Base-by-base conservation (phyloP, 2,113 vertebrate genomes). In the Oreotrochilus melanogaster region DNA sequence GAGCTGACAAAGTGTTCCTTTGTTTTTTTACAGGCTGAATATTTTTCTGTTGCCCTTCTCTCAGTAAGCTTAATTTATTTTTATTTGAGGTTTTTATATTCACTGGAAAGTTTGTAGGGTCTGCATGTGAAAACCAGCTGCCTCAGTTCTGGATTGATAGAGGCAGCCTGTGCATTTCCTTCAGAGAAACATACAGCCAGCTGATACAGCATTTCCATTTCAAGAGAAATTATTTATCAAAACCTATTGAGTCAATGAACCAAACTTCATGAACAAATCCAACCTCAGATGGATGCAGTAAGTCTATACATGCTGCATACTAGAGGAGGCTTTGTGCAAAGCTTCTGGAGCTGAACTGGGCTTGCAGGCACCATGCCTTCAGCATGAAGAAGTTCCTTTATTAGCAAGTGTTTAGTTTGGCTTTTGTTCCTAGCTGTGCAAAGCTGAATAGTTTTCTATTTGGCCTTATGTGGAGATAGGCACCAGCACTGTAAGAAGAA, bases 381-480 rank as follows among this genome's bases (percentile, higher is more conserved):
- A 62, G 72, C 39, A 42, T 89, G 51, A 81, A 75, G 43, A 56
- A 85, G 57, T 67, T 84, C 35, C 56, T 61, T n/a, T 64, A 17
- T n/a, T 78, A 60, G 70, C 78, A 94, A 82, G 87, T 82, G 81
- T 81, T 96, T 67, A 39, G 39, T 75, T 87, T 89, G 90, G 51
- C 89, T 74, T 80, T 87, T 71, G 47, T 54, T 86, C 43, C 47
- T 67, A 71, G 43, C 70, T 61, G 24, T 86, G 70, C 78, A 75
- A 78, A 87, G 62, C 70, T 75, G 73, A 75, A 56, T 58, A n/a
- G 43, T 85, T 95, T 85, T 39, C 45, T 43, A 2, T 87, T 88
- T 92, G 66, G 61, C 61, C 78, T 75, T 69, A 25, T 6, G 43
- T 64, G 48, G 53, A 81, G 66, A 43, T 3, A 3, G 45, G 37